Evolutionary conservation across 2,797 vertebrate genomes (phyloP), one percentile per base, ranked within the genome.

Genomic region (Orestias chungarensis): DNA sequence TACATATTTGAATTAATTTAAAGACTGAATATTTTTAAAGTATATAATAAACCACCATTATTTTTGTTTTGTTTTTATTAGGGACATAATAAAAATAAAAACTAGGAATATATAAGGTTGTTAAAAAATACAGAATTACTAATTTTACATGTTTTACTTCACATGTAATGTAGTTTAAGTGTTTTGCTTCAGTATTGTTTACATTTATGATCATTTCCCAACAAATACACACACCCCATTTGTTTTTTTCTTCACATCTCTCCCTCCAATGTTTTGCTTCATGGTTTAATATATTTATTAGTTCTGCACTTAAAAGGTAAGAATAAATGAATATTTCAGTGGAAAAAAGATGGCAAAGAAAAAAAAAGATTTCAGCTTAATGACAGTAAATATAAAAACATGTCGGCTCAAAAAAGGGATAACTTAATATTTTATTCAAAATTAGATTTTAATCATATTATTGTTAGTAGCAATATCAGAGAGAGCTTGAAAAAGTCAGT

Each of bases 401-500:
- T 38, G 2, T 38, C 31, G 38, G 2, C 4, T 57, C 20, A 23
- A 35, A 59, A 31, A 38, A 61, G 33, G 20, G 31, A 35, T 59
- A 20, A 18, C n/a, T 57, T 33, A 20, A 20, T 33, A 35, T 68
- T 67, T 64, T 69, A 64, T 38, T 62, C 42, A 69, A 75, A 75
- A 69, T 69, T 38, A 9, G 43, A 67, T 40, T 52, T n/a, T 33
- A 50, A 50, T 25, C 23, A 25, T 12, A 25, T 50, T 25, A n/a
- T 11, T 12, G 5, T 61, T 38, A 38, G 33, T 35, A 9, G 29
- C 29, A 31, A 31, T 29, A 55, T 38, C n/a, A 15, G 18, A 15
- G 18, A 66, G 5, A 66, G 23, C 12, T 5, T 54, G 33, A 50
- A 61, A n/a, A 68, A 62, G 66, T 61, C 55, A 50, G 29, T 20